Percentiles rank a stretch among this genome's conserved stretches.
phyloP scores from a whole-genome alignment of 2,797 vertebrate species.

The Argya squamiceps region DNA sequence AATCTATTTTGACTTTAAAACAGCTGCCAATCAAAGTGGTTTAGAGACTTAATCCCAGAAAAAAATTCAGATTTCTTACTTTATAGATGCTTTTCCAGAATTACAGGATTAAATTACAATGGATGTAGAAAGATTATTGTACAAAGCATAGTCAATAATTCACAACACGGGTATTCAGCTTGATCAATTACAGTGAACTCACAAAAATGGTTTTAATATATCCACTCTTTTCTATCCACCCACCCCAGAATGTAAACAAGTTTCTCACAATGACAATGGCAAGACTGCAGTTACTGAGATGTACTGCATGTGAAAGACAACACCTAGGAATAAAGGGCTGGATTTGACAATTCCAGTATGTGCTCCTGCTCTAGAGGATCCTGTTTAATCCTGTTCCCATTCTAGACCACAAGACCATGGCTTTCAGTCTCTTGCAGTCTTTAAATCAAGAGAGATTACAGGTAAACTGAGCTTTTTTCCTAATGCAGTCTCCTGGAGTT shows the following conservation, averaged over 20 bases:
- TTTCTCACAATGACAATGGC: conserved; percentile 46
- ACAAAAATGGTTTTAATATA: conserved; percentile 44
- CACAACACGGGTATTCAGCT: conserved; percentile 43
- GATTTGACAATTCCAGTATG: conserved; percentile 19
- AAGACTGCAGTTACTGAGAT: neutral
- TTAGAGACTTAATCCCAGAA: conserved; percentile 43
- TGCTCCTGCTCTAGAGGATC: neutral
- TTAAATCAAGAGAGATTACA: conserved; percentile 12
- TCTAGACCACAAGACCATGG: neutral
- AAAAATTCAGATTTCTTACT: conserved; percentile 27
- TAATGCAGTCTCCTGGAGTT: conserved; percentile 8
- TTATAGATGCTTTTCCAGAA: neutral
- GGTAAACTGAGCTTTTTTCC: conserved; percentile 13
- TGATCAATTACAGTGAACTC: conserved; percentile 31
- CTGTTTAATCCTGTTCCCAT: too few relatives aligned
- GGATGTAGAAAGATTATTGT: conserved; percentile 29
- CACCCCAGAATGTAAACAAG: conserved; percentile 29
- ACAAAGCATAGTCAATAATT: conserved; percentile 39
- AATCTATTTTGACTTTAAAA: conserved; percentile 39
- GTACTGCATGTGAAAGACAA: conserved; percentile 10
- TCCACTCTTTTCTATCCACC: neutral
- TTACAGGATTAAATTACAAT: conserved; percentile 40
- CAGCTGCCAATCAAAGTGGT: conserved; percentile 10
- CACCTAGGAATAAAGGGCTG: neutral
- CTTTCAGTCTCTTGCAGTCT: neutral